Evolutionary conservation across 2,888 invertebrate species (phyloP), one percentile per base, ranked within the genome.

Genomic region (Cacoxenus indagator): DNA sequence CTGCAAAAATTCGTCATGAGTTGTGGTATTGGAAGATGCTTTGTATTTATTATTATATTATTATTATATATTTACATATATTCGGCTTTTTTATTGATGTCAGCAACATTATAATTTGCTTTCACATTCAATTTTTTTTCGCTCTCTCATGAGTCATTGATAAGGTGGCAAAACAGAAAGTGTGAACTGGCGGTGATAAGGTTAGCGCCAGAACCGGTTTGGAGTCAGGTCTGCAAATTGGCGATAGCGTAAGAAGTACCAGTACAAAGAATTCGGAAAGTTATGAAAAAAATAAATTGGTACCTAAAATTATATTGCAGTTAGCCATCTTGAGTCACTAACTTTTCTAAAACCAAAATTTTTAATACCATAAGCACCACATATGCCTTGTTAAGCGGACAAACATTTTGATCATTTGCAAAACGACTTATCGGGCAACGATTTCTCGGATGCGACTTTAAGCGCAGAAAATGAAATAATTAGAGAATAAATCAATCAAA

Each of bases 1-100:
- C 87, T 87, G 81, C 22, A 76, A 77, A 72, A 69, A 8, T 66
- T 22, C 17, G 24, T 9, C 26, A 17, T 9, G 22, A 65, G n/a
- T n/a, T n/a, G n/a, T n/a, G n/a, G n/a, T n/a, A n/a, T n/a, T n/a
- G n/a, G n/a, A n/a, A n/a, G n/a, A n/a, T 61, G 59, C 22, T 51
- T 4, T 19, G 26, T 27, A 5, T 26, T 1, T n/a, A n/a, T n/a
- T 19, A n/a, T 54, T 17, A 24, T 54, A 22, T 17, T 51, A 22
- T 4, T 4, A 54, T 24, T 17, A n/a, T n/a, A n/a, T n/a, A n/a
- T n/a, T 43, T 43, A 43, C 43, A 43, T 43, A 43, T 14, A 4
- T 46, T 1, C 14, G 37, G 1, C 9, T 37, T 37, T 14, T 26
- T 45, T 31, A 54, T 37, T 65, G 54, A 62, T 43, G 59, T 31